A percentile compares a stretch with the other conserved stretches of the same genome.
Evolutionary conservation across 2,113 vertebrate species (phyloP).

Genomic region (Felis chaus): DNA sequence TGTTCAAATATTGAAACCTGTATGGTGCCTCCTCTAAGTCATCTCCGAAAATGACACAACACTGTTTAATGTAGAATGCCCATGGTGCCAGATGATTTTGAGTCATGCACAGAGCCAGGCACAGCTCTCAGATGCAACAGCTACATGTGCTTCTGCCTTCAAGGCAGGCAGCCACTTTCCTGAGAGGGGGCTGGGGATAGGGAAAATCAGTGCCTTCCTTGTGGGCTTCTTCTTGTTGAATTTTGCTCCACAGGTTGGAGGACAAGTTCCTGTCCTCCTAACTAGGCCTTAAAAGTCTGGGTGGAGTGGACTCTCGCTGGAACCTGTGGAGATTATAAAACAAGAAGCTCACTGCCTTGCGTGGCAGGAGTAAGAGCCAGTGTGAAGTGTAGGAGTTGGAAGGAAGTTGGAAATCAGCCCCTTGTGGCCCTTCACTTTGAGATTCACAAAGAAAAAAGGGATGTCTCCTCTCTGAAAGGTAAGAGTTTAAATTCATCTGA

Average conservation of each 20-base stretch:
- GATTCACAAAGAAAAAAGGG: slow-evolving; percentile 26
- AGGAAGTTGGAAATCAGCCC: slow-evolving; percentile 27
- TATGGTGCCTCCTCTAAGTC: not conserved
- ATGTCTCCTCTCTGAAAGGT: slow-evolving; percentile 12
- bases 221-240: slow-evolving; percentile 44
- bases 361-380: not conserved
- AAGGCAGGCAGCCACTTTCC: not conserved
- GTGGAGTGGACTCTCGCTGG: not conserved
- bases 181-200: not conserved
- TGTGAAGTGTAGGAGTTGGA: not conserved
- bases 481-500: slow-evolving; percentile 58
- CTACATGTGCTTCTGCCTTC: not conserved
- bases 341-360: not conserved
- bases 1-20: not conserved
- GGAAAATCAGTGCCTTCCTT: not conserved
- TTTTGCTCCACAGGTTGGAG: slow-evolving; percentile 48
- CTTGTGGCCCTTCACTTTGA: slow-evolving; percentile 41
- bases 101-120: not conserved
- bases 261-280: slow-evolving; percentile 29
- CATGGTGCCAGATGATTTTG: not conserved
- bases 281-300: slow-evolving; percentile 13
- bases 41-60: not conserved
- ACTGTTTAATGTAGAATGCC: not conserved
- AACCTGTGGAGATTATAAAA: not conserved
- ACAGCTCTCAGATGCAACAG: not conserved